Evolutionary conservation across 2,113 vertebrate genomes (phyloP), one percentile per base, ranked within the genome.

Genomic region (Ranitomeya imitator): DNA sequence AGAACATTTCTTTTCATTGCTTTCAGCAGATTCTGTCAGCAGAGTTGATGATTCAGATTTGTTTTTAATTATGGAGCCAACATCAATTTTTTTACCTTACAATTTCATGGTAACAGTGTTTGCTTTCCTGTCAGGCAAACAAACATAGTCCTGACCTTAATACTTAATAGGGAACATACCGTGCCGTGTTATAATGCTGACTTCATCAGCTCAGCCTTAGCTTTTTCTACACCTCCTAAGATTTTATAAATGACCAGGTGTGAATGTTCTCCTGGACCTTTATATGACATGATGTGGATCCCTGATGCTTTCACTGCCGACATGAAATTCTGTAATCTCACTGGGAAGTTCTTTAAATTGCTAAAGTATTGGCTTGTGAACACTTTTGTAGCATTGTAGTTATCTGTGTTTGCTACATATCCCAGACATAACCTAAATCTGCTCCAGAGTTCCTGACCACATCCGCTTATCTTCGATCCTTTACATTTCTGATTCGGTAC

Each of bases 21-120:
- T 51, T 51, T 82, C 18, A 82, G 59, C 31, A 83, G 26, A 52
- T 59, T 63, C 31, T 67, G 61, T n/a, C 81, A 65, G 18, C 59
- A 61, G 21, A 10, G 19, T 1, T 83, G 60, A 83, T 63, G 15
- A 67, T 83, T 31, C 4, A 14, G 16, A 67, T 67, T 83, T 83
- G 31, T 15, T 83, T 51, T 65, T 65, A n/a, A 63, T 83, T 83
- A 63, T 31, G 19, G 19, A 65, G 37, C 37, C 81, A 63, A 67
- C 19, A 83, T 83, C 26, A 37, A 67, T 83, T 83, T 83, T 31
- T 83, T 60, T 23, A 80, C 6, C 1, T 31, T 59, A 31, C n/a
- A 59, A 18, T 60, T 80, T 80, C 26, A 80, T 60, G 23, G 16
- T 3, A 80, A 60, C 7, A 52, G 23, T 80, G 23, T 79, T 79